phyloP scores from a whole-genome alignment of 2,888 invertebrate species.

The Drosophila infuscata region DNA sequence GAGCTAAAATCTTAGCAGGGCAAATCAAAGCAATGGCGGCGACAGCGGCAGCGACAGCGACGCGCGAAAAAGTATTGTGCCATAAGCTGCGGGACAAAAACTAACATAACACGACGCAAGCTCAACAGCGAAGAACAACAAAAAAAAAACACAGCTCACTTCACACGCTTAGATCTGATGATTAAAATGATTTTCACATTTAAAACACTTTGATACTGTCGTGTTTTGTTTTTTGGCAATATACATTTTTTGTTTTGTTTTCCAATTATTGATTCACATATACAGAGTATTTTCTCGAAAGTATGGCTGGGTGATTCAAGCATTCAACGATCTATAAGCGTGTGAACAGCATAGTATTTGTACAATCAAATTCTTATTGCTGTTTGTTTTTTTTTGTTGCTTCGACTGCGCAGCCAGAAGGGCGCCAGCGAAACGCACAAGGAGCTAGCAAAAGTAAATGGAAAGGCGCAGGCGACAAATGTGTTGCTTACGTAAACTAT shows the following conservation, averaged over 20 bases:
- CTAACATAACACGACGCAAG: slow-evolving; percentile 33
- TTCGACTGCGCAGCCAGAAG: slow-evolving; percentile 45
- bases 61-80: slow-evolving; percentile 50
- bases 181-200: neutral
- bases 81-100: slow-evolving; percentile 51
- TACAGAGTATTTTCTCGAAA: neutral
- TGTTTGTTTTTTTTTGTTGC: slow-evolving; percentile 60
- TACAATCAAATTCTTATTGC: slow-evolving; percentile 66
- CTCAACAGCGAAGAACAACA: slow-evolving; percentile 12
- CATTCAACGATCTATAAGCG: slow-evolving; percentile 6
- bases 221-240: neutral
- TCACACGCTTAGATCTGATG: slow-evolving; percentile 7
- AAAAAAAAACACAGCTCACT: slow-evolving; percentile 29
- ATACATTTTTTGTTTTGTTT: neutral
- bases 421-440: slow-evolving; percentile 59
- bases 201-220: neutral
- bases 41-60: slow-evolving; percentile 39
- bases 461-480: slow-evolving; percentile 50
- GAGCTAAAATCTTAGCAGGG: slow-evolving; percentile 9
- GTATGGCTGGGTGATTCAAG: neutral
- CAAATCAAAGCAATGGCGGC: slow-evolving; percentile 31
- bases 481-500: slow-evolving; percentile 25
- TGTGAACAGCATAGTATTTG: slow-evolving; percentile 40
- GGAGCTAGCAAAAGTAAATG: slow-evolving; percentile 19
- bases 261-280: neutral